Base-by-base conservation (phyloP, 1,140 invertebrate genomes). In the Dryas iulia region DNA sequence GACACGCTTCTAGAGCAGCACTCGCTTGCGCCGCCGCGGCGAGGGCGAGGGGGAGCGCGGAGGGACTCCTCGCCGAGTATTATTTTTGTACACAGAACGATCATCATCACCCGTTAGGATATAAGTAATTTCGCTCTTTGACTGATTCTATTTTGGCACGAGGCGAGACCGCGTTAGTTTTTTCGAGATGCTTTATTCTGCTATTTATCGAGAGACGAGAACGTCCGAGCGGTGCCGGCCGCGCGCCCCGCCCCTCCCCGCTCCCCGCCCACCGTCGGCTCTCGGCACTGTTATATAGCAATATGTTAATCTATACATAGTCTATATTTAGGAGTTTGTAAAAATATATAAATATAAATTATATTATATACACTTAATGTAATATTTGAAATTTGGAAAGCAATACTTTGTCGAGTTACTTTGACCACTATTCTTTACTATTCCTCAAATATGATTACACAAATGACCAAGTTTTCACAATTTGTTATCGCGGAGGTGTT, bases 381-480 rank as follows among this genome's bases (percentile, higher is more conserved):
- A 60, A 77, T 71, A 64, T 73, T 81, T 63, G 59, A 65, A 67
- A 30, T 59, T 63, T 25, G 33, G 33, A 31, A 78, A 73, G 77
- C 81, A 76, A 78, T 82, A 81, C 65, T 82, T 76, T 70, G 31
- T 77, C 69, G 73, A 71, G 61, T 73, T 73, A 58, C 31, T 77
- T 77, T 76, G 66, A 72, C 66, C 68, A 54, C 66, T 62, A 33
- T 26, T 26, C 23, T 24, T 56, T n/a, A 25, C 14, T 26, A 47
- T 10, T 18, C 39, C 52, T 64, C 73, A 33, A 58, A 74, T 59
- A 39, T 52, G 57, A 72, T 71, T 59, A 76, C 72, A 73, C 71
- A 72, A 78, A 74, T 73, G 84, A 86, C 83, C 84, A 84, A 84
- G 60, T 81, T 80, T 79, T 84, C n/a, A n/a, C n/a, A n/a, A n/a